Conservation (phyloP, 2,113 vertebrate genomes). For the Rhipidura dahli region DNA sequence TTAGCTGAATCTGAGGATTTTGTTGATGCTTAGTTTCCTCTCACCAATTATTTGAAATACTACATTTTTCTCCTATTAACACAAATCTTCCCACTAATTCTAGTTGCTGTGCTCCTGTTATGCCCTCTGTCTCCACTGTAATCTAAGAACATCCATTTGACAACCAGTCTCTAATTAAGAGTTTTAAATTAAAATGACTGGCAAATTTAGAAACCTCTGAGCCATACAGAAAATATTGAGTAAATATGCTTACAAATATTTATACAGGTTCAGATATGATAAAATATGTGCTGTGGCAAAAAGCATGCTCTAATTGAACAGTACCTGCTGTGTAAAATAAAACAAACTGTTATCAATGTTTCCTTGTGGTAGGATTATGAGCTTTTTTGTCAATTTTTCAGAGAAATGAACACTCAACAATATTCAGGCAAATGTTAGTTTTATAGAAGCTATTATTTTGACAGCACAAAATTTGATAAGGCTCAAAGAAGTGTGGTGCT, state of each 20-base stretch:
- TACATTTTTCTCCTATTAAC: not conserved
- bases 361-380: conserved; percentile 4
- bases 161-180: conserved; percentile 45
- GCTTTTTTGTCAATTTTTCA: not conserved
- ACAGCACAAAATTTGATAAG: conserved; percentile 12
- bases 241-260: conserved; percentile 53
- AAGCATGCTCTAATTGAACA: conserved; percentile 22
- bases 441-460: conserved; percentile 53
- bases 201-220: conserved; percentile 25
- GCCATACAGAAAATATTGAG: conserved; percentile 27
- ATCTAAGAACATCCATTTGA: conserved; percentile 3
- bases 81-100: not conserved
- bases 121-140: conserved; percentile 8
- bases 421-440: conserved; percentile 22
- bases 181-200: conserved; percentile 35
- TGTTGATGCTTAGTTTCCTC: conserved; percentile 25
- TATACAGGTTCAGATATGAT: conserved; percentile 8
- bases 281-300: conserved; percentile 46
- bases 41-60: not conserved
- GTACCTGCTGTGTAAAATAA: conserved; percentile 50
- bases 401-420: not conserved
- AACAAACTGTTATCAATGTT: conserved; percentile 42
- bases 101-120: not conserved
- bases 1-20: conserved; percentile 13
- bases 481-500: not conserved